phyloP scores from a whole-genome alignment of 37 sponge, comb jelly and placozoan species.

The Mnemiopsis leidyi region DNA sequence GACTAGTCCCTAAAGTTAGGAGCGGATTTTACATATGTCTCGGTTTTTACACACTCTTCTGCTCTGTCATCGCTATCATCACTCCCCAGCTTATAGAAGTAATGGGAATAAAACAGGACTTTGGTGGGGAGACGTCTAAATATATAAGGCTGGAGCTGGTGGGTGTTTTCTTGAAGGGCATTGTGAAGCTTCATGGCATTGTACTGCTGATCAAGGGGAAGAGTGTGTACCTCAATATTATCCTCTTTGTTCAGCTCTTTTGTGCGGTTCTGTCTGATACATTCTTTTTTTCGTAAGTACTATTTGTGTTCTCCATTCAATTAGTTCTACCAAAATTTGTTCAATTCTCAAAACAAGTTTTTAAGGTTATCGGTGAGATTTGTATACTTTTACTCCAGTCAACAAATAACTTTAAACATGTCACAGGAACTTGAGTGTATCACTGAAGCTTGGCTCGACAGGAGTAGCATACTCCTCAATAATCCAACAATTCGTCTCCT shows the following conservation, averaged over 20 bases:
- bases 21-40: neutral
- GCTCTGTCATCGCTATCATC: neutral
- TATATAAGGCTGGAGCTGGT: constrained; percentile 8
- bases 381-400: no score
- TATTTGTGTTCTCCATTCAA: no score
- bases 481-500: constrained; percentile 8
- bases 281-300: neutral
- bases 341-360: no score
- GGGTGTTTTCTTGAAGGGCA: neutral
- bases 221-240: neutral
- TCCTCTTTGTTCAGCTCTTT: neutral
- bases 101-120: neutral
- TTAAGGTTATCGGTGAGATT: no score
- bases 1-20: neutral
- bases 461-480: constrained; percentile 28
- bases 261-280: constrained; percentile 1
- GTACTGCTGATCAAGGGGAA: constrained; percentile 12
- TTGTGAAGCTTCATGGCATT: neutral
- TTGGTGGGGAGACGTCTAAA: neutral
- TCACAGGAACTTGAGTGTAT: neutral
- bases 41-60: neutral
- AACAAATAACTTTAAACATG: no score
- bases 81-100: neutral
- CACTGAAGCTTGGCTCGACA: neutral
- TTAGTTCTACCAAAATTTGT: no score